Percentiles rank a stretch among this genome's conserved stretches.
phyloP scores from a whole-genome alignment of 2,797 vertebrate genomes.

The Picus viridis region DNA sequence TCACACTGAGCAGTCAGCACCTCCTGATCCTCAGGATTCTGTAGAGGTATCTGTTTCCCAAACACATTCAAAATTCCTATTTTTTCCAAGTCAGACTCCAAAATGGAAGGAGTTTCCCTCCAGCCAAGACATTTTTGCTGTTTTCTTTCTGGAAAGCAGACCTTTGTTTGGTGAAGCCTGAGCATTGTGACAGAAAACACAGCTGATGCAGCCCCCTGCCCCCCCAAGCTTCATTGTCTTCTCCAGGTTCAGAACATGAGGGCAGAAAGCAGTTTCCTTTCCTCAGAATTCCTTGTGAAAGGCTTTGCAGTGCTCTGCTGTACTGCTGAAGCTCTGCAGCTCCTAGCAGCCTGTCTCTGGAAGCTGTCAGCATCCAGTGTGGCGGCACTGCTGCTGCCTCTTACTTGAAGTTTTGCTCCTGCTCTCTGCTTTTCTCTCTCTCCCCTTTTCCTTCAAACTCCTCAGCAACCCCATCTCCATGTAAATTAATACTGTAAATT shows the following conservation, averaged over 20 bases:
- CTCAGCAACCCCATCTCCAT: conserved; percentile 51
- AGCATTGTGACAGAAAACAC: neutral
- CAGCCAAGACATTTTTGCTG: neutral
- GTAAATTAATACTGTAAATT: conserved; percentile 76
- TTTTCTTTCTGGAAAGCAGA: neutral
- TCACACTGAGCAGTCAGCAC: conserved; percentile 15
- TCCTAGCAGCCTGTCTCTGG: conserved; percentile 8
- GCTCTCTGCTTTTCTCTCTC: neutral
- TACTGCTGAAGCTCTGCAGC: conserved; percentile 30
- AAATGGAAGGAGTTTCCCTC: neutral
- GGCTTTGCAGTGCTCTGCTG: neutral
- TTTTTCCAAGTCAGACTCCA: conserved; percentile 22
- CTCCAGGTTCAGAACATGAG: conserved; percentile 40
- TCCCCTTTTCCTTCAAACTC: conserved; percentile 27
- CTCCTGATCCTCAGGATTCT: neutral
- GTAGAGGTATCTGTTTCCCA: neutral
- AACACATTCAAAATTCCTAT: conserved; percentile 2
- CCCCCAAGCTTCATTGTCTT: conserved; percentile 47
- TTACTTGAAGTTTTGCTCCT: neutral
- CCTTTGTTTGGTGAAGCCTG: conserved; percentile 27
- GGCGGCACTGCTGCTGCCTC: conserved; percentile 11
- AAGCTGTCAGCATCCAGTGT: conserved; percentile 27
- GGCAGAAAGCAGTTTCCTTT: conserved; percentile 48
- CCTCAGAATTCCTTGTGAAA: conserved; percentile 49
- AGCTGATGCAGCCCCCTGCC: neutral